Conservation (phyloP, 2,888 invertebrate genomes). For the Leucania comma region DNA sequence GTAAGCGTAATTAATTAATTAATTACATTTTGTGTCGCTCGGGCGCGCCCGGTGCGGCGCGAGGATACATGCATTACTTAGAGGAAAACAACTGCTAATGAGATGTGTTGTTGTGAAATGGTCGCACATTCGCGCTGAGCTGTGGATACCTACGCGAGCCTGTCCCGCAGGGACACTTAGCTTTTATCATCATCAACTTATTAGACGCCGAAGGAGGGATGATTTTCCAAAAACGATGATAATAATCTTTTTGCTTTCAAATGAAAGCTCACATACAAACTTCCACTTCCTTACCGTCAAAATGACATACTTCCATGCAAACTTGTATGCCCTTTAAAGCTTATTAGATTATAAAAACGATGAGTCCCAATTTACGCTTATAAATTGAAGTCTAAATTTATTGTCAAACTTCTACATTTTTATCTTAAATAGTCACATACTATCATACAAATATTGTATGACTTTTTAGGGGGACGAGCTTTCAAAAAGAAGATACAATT, state of each 20-base stretch:
- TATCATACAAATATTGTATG: not conserved
- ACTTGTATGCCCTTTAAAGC: not conserved
- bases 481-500: not conserved
- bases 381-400: not conserved
- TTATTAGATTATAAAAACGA: not conserved
- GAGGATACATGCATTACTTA: slow-evolving; percentile 56
- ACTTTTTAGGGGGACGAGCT: not conserved
- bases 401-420: not conserved
- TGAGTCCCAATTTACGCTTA: not conserved
- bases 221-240: not conserved
- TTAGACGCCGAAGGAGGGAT: not conserved
- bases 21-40: slow-evolving; percentile 62
- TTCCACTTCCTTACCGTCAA: not conserved
- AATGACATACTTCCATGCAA: not conserved
- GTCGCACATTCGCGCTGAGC: slow-evolving; percentile 15
- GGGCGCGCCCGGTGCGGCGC: slow-evolving; percentile 52
- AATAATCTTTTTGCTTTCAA: not conserved
- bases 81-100: slow-evolving; percentile 57
- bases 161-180: slow-evolving; percentile 2
- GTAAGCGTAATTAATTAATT: slow-evolving; percentile 68
- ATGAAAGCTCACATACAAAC: too few relatives aligned
- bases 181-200: slow-evolving; percentile 4
- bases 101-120: slow-evolving; percentile 49
- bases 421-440: not conserved
- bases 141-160: not conserved